A percentile compares a stretch with the other conserved stretches of the same genome.
Evolutionary conservation across 2,888 invertebrate genomes (phyloP).

Genomic region (Seira sanloemensis): DNA sequence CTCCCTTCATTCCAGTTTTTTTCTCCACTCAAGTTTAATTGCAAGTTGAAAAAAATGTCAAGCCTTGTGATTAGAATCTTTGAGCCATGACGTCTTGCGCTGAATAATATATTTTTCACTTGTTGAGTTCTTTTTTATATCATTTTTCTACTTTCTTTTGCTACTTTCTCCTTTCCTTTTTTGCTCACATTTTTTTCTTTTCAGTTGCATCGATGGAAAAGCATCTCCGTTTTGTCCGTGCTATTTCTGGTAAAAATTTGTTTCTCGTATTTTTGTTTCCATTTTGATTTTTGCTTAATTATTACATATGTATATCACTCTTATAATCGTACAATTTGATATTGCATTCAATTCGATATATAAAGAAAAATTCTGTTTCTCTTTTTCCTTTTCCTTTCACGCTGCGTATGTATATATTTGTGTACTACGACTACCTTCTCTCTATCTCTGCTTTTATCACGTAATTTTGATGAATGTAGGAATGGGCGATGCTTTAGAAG

Average conservation of each 20-base stretch:
- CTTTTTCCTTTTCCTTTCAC: no score
- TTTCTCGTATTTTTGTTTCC: slow-evolving; percentile 15
- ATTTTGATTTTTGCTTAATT: slow-evolving; percentile 1
- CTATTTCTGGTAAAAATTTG: slow-evolving; percentile 72
- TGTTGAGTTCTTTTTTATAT: slow-evolving; percentile 33
- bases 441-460: no score
- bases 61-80: neutral
- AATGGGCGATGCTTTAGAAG: no score
- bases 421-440: no score
- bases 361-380: no score
- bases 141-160: slow-evolving; percentile 31
- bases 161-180: slow-evolving; percentile 19
- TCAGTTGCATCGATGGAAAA: slow-evolving; percentile 73
- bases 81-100: slow-evolving; percentile 62
- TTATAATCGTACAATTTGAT: no score
- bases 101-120: slow-evolving; percentile 30
- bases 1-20: slow-evolving; percentile 2
- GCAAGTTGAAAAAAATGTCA: neutral
- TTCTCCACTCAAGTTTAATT: neutral
- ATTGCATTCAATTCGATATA: no score
- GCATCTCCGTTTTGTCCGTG: slow-evolving; percentile 73
- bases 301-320: no score
- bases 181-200: slow-evolving; percentile 55
- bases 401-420: no score
- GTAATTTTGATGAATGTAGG: no score